Percentiles rank a stretch among this genome's conserved stretches.
Conservation (phyloP, 2,113 vertebrate species). For the Coracopsis vasa region DNA sequence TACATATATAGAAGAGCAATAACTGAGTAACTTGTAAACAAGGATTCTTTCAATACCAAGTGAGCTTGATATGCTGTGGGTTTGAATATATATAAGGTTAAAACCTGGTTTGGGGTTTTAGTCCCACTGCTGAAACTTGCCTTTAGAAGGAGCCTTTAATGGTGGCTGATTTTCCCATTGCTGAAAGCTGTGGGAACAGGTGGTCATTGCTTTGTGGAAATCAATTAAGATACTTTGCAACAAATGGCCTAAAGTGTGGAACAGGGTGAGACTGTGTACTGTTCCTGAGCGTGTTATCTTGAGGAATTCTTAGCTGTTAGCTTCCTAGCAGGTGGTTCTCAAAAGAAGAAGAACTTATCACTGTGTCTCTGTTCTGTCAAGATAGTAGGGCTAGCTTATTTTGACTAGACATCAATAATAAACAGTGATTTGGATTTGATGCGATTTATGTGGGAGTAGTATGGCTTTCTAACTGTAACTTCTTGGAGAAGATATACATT, state of each 20-base stretch:
- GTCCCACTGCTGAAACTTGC: not conserved
- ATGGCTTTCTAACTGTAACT: not conserved
- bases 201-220: conserved; percentile 13
- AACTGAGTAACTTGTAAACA: not conserved
- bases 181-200: conserved; percentile 37
- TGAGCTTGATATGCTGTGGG: not conserved
- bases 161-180: not conserved
- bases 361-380: not conserved
- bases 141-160: not conserved
- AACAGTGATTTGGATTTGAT: not conserved
- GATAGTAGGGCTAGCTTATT: conserved; percentile 9
- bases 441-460: not conserved
- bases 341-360: not conserved
- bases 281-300: conserved; percentile 30
- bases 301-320: not conserved
- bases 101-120: not conserved
- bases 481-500: not conserved
- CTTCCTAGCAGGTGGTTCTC: not conserved
- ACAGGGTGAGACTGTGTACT: not conserved
- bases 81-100: not conserved
- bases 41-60: not conserved
- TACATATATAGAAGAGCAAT: not conserved
- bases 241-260: not conserved
- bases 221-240: not conserved
- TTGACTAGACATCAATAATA: conserved; percentile 9